These are phyloP conservation scores for Zaprionus ghesquierei DNA, from an alignment of 1,140 invertebrate species.

Conservation along the genomic window DNA sequence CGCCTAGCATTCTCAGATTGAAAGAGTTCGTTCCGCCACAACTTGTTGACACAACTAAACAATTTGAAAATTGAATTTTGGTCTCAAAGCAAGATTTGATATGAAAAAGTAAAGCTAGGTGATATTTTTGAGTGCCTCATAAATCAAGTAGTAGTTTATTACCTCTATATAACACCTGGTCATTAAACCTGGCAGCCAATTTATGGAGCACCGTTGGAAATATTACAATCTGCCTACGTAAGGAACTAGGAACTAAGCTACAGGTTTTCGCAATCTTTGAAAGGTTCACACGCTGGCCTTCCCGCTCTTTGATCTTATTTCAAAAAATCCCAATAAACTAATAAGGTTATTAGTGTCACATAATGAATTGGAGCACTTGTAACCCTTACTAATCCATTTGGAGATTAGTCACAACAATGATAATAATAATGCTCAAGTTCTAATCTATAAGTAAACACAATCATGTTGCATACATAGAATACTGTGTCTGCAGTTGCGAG, in stretches of 20 bases:
- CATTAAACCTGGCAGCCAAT: not conserved
- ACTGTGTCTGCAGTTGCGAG: slow-evolving; percentile 15
- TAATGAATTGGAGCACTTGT: not conserved
- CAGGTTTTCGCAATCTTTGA: not conserved
- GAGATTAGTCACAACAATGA: slow-evolving; percentile 27
- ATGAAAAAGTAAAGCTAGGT: not conserved
- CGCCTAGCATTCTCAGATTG: not conserved
- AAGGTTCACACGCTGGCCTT: not conserved
- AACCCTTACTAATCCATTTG: not conserved
- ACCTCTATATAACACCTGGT: not conserved
- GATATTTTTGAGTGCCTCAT: not conserved
- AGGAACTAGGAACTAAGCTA: too few relatives aligned
- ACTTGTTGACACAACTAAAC: too few relatives aligned
- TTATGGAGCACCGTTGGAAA: not conserved
- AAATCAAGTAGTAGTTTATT: not conserved
- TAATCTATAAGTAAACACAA: slow-evolving; percentile 23
- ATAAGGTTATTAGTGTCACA: not conserved
- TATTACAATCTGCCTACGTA: not conserved
- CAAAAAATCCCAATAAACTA: not conserved
- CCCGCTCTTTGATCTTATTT: not conserved
- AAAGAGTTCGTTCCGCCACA: not conserved
- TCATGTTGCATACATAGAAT: not conserved
- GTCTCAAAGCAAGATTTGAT: too few relatives aligned
- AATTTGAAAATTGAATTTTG: too few relatives aligned
- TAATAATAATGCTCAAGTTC: slow-evolving; percentile 7